A percentile compares a stretch with the other conserved stretches of the same genome.
phyloP scores from a whole-genome alignment of 2,888 invertebrate species.

The Drosophila borealis region DNA sequence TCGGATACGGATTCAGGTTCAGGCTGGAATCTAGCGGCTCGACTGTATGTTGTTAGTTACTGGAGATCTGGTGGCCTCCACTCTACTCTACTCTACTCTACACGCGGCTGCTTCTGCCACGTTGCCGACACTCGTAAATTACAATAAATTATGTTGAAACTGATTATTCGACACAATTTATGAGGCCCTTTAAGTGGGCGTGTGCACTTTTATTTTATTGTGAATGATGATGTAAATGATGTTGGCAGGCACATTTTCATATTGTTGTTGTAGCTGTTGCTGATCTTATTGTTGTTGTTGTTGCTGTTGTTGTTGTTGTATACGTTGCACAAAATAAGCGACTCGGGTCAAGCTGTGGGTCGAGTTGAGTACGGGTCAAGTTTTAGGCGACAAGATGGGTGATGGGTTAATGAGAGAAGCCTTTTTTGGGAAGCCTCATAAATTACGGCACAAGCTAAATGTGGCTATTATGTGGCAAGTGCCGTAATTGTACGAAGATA shows the following conservation, averaged over 20 bases:
- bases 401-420: slow-evolving; percentile 71
- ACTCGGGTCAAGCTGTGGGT: slow-evolving; percentile 52
- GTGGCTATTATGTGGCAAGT: slow-evolving; percentile 26
- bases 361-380: slow-evolving; percentile 66
- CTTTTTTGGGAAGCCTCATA: slow-evolving; percentile 23
- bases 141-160: slow-evolving; percentile 81
- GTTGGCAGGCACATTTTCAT: slow-evolving; percentile 66
- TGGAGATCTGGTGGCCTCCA: slow-evolving; percentile 37
- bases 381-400: slow-evolving; percentile 63
- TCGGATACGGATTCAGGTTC: slow-evolving; percentile 42
- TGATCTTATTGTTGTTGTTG: not conserved
- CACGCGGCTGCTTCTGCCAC: slow-evolving; percentile 56
- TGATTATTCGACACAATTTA: slow-evolving; percentile 80
- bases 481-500: slow-evolving; percentile 33
- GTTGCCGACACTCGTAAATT: slow-evolving; percentile 78
- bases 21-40: slow-evolving; percentile 44
- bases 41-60: slow-evolving; percentile 47
- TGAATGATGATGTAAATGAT: slow-evolving; percentile 81
- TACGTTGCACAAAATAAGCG: slow-evolving; percentile 38
- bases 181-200: slow-evolving; percentile 80
- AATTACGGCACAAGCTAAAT: slow-evolving; percentile 12
- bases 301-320: slow-evolving; percentile 26
- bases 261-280: slow-evolving; percentile 37
- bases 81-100: slow-evolving; percentile 15
- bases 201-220: slow-evolving; percentile 81